Percentiles rank a stretch among this genome's conserved stretches.
These are phyloP conservation scores for Cataglyphis albicans DNA, from an alignment of 2,888 invertebrate genomes.

Conservation along the genomic window DNA sequence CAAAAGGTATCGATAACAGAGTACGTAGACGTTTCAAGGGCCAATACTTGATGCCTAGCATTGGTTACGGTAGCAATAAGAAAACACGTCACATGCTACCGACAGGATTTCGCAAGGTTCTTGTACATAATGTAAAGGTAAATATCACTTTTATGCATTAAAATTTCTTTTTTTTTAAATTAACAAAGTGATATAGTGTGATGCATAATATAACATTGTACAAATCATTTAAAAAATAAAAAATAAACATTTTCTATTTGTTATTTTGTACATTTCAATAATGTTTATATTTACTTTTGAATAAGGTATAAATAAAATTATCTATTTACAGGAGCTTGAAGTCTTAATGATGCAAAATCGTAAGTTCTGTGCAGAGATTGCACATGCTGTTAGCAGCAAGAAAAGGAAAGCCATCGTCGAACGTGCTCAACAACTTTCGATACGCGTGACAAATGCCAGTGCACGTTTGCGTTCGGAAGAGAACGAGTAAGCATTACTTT, in stretches of 20 bases:
- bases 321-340: constrained; percentile 93
- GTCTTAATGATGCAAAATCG: constrained; percentile 99
- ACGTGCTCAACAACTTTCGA: constrained; percentile 97
- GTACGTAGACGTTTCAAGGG: constrained; percentile 99
- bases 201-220: neutral
- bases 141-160: constrained; percentile 71
- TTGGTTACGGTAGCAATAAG: constrained; percentile 99
- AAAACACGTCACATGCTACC: constrained; percentile 98
- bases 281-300: neutral
- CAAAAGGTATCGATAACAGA: constrained; percentile 99
- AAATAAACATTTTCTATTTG: neutral
- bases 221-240: neutral
- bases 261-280: neutral
- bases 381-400: constrained; percentile 98
- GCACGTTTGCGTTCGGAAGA: constrained; percentile 99
- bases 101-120: constrained; percentile 98
- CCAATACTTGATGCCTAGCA: constrained; percentile 99
- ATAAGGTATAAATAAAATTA: neutral
- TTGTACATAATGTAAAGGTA: constrained; percentile 95
- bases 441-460: constrained; percentile 98
- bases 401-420: constrained; percentile 98
- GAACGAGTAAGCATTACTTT: constrained; percentile 92
- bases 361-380: constrained; percentile 98
- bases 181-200: neutral
- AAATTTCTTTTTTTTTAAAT: neutral